phyloP scores from a whole-genome alignment of 1,140 invertebrate genomes.

The Andrena cerasifolii region DNA sequence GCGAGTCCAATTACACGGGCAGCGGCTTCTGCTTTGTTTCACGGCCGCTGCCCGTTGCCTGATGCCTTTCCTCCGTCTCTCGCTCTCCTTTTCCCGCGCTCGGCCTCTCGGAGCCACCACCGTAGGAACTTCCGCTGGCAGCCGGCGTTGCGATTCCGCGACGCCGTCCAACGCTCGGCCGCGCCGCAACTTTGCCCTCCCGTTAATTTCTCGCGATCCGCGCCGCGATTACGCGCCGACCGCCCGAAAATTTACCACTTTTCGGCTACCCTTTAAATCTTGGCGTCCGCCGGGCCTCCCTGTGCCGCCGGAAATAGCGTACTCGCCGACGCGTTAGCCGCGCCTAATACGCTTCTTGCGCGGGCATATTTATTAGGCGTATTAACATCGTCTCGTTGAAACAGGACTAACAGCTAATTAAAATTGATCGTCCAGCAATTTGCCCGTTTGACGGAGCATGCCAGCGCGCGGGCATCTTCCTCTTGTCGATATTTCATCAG shows the following conservation, averaged over 20 bases:
- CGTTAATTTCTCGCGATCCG: constrained; percentile 66
- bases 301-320: constrained; percentile 26
- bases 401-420: constrained; percentile 11
- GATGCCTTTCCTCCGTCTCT: constrained; percentile 57
- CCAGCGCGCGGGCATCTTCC: not conserved
- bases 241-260: constrained; percentile 55
- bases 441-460: not conserved
- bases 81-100: constrained; percentile 25
- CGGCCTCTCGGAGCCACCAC: constrained; percentile 22
- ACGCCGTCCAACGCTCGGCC: constrained; percentile 34
- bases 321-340: not conserved
- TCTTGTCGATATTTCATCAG: too few species aligned
- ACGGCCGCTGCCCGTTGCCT: constrained; percentile 76
- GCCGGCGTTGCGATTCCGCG: constrained; percentile 51
- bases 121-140: constrained; percentile 52
- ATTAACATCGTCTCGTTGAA: constrained; percentile 13
- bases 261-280: constrained; percentile 51
- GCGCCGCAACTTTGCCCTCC: constrained; percentile 45
- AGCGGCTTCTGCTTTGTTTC: constrained; percentile 81
- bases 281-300: not conserved
- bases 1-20: constrained; percentile 82
- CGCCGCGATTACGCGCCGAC: constrained; percentile 49
- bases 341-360: constrained; percentile 13
- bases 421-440: constrained; percentile 1
- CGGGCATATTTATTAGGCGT: constrained; percentile 25